Base-by-base conservation (phyloP, 2,797 vertebrate genomes). In the Cirrhinus molitorella region DNA sequence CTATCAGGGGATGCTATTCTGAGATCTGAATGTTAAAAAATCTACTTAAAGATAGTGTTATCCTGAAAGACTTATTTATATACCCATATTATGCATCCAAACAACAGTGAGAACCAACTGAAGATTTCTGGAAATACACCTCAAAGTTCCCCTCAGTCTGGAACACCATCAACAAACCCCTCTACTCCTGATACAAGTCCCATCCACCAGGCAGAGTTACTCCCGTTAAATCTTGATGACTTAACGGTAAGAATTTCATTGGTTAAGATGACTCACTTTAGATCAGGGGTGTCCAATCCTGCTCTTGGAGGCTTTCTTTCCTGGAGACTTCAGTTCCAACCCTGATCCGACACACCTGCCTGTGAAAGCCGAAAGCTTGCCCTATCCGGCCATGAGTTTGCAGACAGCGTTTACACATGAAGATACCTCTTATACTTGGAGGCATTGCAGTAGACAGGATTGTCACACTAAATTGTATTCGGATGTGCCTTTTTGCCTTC, bases 141-240 rank as follows among this genome's bases (percentile, higher is more conserved):
- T n/a, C 88, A 92, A 77, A 94, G 92, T 65, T 77, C 90, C 76
- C 90, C 91, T 72, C 93, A 94, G 74, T 91, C 91, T 68, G 92
- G 90, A 84, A 89, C 86, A 10, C 85, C 89, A 23, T 85, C 91
- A 87, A 88, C 93, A 87, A 93, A 90, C 81, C 90, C 90, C 76
- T 89, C 90, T 51, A 84, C 91, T 4, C 55, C 28, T 49, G 89
- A 94, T 59, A 79, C 89, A 21, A 93, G 88, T 78, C 87, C 93
- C 43, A 47, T 87, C 3, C 90, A 93, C 81, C 96, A 95, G 84
- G 92, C 92, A 2, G 96, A 96, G 85, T 89, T 94, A 25, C 93
- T 96, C n/a, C 95, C 95, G 5, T 90, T 95, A 78, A 96, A 96
- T 86, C 92, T 97, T 17, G 94, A 95, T 19, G 96, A 97, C 85